Conservation (phyloP, 2,113 vertebrate genomes). For the Plecotus auritus region DNA sequence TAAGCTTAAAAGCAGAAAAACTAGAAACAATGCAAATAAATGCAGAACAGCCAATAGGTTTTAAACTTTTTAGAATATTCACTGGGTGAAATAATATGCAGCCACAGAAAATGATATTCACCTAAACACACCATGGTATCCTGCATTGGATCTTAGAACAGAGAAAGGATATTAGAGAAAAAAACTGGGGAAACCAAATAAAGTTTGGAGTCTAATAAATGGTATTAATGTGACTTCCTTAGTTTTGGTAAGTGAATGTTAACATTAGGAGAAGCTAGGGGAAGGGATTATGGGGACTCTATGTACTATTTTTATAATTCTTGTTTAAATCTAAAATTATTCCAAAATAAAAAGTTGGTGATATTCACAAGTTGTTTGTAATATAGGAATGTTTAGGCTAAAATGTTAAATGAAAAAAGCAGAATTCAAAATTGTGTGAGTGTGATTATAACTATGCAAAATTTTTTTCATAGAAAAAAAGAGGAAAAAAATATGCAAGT, state of each 20-base stretch:
- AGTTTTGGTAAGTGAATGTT: neutral
- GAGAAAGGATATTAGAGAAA: neutral
- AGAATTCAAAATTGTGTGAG: neutral
- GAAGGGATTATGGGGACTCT: neutral
- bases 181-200: neutral
- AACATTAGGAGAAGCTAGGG: neutral
- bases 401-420: neutral
- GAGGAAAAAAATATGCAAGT: neutral
- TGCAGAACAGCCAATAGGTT: neutral
- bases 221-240: neutral
- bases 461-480: neutral
- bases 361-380: neutral
- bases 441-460: neutral
- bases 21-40: neutral
- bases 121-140: neutral
- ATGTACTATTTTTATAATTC: neutral
- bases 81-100: neutral
- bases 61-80: neutral
- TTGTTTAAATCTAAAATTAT: neutral
- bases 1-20: neutral
- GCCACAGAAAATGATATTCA: neutral
- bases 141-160: neutral
- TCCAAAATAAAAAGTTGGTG: neutral
- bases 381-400: neutral
- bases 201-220: neutral